Percentiles rank a stretch among this genome's conserved stretches.
phyloP scores from a whole-genome alignment of 2,113 vertebrate species.

The Syngnathoides biaculeatus region DNA sequence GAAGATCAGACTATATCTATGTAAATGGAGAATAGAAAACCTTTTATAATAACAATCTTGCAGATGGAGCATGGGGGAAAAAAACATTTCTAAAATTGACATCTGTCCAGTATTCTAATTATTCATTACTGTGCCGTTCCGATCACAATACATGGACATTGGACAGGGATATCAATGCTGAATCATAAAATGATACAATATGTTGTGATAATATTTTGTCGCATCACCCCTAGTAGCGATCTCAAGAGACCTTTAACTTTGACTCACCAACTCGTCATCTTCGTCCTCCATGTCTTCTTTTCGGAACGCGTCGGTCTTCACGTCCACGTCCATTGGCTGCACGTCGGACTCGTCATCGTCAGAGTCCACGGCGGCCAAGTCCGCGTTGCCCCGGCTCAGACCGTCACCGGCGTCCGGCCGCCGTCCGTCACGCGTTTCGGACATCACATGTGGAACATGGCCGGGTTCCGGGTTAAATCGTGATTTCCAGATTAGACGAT shows the following conservation, averaged over 20 bases:
- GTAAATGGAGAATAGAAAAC: no score
- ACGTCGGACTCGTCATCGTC: slow-evolving; percentile 75
- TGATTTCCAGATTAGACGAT: not conserved
- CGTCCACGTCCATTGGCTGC: slow-evolving; percentile 67
- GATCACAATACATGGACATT: no score
- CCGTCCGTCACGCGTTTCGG: slow-evolving; percentile 57
- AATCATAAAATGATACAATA: no score
- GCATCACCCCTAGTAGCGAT: not conserved
- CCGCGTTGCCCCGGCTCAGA: slow-evolving; percentile 59
- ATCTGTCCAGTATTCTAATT: no score
- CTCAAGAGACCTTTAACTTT: not conserved
- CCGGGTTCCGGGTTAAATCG: not conserved
- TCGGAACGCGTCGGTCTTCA: slow-evolving; percentile 77
- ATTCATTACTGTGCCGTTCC: no score
- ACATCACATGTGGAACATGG: slow-evolving; percentile 76
- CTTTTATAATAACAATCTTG: no score
- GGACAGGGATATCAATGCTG: no score
- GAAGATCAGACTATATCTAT: no score
- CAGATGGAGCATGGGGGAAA: no score
- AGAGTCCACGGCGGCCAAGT: slow-evolving; percentile 79
- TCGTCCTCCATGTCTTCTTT: slow-evolving; percentile 65
- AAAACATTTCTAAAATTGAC: no score
- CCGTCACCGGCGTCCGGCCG: slow-evolving; percentile 27
- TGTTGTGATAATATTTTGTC: no score
- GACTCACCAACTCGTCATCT: slow-evolving; percentile 50